Evolutionary conservation across 2,113 vertebrate species (phyloP).

Genomic region (Strix uralensis): DNA sequence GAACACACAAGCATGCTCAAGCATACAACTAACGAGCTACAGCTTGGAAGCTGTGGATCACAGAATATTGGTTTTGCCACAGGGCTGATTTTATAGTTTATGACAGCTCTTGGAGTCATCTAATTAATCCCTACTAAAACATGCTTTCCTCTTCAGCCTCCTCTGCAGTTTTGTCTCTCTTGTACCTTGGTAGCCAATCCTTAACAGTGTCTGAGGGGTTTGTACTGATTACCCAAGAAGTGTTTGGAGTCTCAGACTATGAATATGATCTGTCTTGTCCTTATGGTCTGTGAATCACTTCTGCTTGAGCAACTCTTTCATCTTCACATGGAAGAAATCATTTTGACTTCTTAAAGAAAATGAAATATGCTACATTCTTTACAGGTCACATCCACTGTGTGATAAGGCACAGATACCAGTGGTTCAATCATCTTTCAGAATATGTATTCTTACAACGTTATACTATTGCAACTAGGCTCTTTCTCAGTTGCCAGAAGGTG

Average conservation of each 20-base stretch:
- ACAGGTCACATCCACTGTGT: not conserved
- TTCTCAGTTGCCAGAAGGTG: not conserved
- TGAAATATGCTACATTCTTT: not conserved
- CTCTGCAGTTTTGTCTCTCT: not conserved
- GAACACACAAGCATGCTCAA: not conserved
- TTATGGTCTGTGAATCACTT: not conserved
- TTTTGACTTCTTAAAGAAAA: slow-evolving; percentile 14
- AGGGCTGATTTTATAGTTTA: not conserved
- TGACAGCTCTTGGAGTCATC: not conserved
- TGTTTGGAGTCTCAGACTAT: not conserved
- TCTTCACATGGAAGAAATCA: not conserved
- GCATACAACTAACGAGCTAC: not conserved
- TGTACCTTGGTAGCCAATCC: not conserved
- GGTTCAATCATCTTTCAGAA: not conserved
- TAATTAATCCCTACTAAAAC: not conserved
- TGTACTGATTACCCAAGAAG: not conserved
- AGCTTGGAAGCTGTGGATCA: not conserved
- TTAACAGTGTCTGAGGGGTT: not conserved
- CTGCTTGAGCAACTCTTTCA: not conserved
- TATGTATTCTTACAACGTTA: not conserved
- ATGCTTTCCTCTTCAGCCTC: not conserved
- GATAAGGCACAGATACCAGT: not conserved
- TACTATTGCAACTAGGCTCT: not conserved
- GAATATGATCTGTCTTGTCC: not conserved
- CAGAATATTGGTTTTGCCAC: not conserved